phyloP scores from a whole-genome alignment of 1,140 invertebrate genomes.

The Drosophila rhopaloa region DNA sequence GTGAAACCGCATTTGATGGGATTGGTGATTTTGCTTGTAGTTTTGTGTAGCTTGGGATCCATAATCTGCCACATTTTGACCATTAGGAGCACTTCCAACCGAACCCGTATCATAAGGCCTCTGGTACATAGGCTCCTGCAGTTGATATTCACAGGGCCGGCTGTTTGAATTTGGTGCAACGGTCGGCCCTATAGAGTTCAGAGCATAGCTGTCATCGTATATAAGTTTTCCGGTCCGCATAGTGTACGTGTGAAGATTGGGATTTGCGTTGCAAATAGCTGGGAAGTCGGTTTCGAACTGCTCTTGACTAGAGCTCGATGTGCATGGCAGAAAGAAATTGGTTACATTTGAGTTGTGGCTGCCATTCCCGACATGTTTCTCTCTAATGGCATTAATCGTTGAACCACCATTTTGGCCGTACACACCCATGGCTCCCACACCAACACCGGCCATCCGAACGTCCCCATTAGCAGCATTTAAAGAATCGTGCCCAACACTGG shows the following conservation, averaged over 20 bases:
- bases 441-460: slow-evolving; percentile 30
- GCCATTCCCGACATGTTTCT: slow-evolving; percentile 86
- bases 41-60: slow-evolving; percentile 31
- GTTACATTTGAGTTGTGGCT: slow-evolving; percentile 86
- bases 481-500: slow-evolving; percentile 75
- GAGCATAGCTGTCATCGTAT: slow-evolving; percentile 87
- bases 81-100: slow-evolving; percentile 54
- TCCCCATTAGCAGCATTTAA: slow-evolving; percentile 37
- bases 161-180: slow-evolving; percentile 12
- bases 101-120: slow-evolving; percentile 81
- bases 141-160: slow-evolving; percentile 55
- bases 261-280: slow-evolving; percentile 93
- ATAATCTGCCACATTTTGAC: slow-evolving; percentile 61
- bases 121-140: slow-evolving; percentile 78
- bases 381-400: slow-evolving; percentile 57
- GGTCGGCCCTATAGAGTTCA: slow-evolving; percentile 59
- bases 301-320: slow-evolving; percentile 90
- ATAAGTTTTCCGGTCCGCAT: slow-evolving; percentile 91
- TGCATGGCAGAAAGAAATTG: slow-evolving; percentile 91
- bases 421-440: slow-evolving; percentile 16
- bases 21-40: slow-evolving; percentile 34
- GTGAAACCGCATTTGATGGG: slow-evolving; percentile 35
- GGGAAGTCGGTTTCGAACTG: slow-evolving; percentile 92
- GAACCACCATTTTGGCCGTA: slow-evolving; percentile 12
- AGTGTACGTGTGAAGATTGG: slow-evolving; percentile 93